Conservation (phyloP, 2,888 invertebrate species). For the Chamaedrilus cognettii region DNA sequence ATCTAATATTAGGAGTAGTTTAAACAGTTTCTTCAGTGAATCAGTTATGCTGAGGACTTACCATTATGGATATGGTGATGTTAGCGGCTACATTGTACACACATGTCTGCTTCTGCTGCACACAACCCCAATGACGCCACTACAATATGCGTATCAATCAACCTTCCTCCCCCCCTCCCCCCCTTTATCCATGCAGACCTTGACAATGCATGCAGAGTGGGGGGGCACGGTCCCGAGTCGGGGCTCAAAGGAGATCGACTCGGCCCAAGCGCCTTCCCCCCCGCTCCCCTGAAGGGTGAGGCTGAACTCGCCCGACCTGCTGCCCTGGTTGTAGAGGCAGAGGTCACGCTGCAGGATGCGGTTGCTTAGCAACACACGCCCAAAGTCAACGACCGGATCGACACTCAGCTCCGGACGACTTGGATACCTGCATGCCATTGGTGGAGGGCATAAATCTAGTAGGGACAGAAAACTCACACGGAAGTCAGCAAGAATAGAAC, state of each 20-base stretch:
- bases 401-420: not conserved
- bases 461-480: too few relatives aligned
- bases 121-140: too few relatives aligned
- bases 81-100: too few relatives aligned
- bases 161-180: too few relatives aligned
- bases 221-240: not conserved
- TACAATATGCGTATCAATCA: too few relatives aligned
- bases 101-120: too few relatives aligned
- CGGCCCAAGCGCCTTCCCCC: not conserved
- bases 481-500: too few relatives aligned
- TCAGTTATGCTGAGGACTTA: not conserved
- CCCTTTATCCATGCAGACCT: conserved; percentile 30
- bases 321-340: not conserved
- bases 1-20: not conserved
- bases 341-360: not conserved
- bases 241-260: not conserved
- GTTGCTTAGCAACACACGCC: not conserved
- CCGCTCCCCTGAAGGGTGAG: not conserved
- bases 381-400: conserved; percentile 1
- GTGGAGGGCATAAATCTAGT: too few relatives aligned
- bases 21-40: not conserved
- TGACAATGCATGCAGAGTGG: not conserved
- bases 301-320: not conserved
- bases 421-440: too few relatives aligned
- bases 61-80: too few relatives aligned